Conservation (phyloP, 2,113 vertebrate genomes). For the Platycercus adscitus region DNA sequence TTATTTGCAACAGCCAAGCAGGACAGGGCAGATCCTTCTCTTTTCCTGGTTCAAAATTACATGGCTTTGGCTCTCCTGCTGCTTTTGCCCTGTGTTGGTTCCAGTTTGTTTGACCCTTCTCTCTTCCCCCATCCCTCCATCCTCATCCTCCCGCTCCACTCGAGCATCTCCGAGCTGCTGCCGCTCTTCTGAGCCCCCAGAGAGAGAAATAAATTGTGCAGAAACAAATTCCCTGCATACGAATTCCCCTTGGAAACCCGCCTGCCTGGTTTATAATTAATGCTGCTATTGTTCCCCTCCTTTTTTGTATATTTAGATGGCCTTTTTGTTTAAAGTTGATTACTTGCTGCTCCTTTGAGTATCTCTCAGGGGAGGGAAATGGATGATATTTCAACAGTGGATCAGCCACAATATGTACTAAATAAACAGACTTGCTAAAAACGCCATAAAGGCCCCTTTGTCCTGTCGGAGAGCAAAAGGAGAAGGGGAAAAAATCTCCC, state of each 20-base stretch:
- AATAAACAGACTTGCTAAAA: conserved; percentile 43
- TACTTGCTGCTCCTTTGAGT: conserved; percentile 39
- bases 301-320: conserved; percentile 62
- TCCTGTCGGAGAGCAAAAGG: not conserved
- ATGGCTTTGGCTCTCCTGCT: not conserved
- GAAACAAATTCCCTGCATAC: not conserved
- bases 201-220: conserved; percentile 4
- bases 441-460: conserved; percentile 38
- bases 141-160: not conserved
- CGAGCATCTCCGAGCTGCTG: not conserved
- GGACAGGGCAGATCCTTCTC: accelerated
- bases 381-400: conserved; percentile 20
- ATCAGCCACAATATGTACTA: conserved; percentile 24
- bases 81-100: accelerated
- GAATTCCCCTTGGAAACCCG: conserved; percentile 13
- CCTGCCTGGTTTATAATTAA: conserved; percentile 43
- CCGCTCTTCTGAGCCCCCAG: not conserved
- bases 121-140: not conserved
- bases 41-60: not conserved
- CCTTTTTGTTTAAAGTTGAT: conserved; percentile 58
- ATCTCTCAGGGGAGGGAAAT: conserved; percentile 23
- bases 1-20: not conserved
- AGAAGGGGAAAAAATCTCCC: not conserved
- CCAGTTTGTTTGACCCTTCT: not conserved
- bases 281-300: conserved; percentile 53